Conservation (phyloP, 1,140 invertebrate genomes). For the Brachionus paranguensis region DNA sequence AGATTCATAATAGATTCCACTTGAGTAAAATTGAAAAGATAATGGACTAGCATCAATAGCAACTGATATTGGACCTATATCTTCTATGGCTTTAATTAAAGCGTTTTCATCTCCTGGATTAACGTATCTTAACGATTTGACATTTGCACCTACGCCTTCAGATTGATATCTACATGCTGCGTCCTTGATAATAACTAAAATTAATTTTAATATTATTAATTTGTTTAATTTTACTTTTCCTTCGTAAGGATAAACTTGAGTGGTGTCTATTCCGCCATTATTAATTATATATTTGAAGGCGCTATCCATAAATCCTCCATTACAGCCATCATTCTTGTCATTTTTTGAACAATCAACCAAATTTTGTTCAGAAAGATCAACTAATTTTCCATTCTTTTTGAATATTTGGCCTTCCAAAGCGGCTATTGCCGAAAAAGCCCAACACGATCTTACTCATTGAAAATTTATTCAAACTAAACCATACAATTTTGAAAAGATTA, state of each 20-base stretch:
- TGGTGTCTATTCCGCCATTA: slow-evolving; percentile 54
- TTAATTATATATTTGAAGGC: slow-evolving; percentile 54
- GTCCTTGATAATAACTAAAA: neutral
- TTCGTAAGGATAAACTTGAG: slow-evolving; percentile 48
- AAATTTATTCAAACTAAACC: neutral
- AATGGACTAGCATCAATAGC: slow-evolving; percentile 87
- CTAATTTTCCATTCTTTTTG: slow-evolving; percentile 71
- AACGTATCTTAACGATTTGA: slow-evolving; percentile 73
- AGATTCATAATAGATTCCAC: slow-evolving; percentile 44
- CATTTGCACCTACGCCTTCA: slow-evolving; percentile 68
- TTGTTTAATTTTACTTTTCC: neutral
- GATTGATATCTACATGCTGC: slow-evolving; percentile 8
- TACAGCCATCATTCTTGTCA: slow-evolving; percentile 43
- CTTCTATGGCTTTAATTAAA: slow-evolving; percentile 71
- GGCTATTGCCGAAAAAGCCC: slow-evolving; percentile 59
- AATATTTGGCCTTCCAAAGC: slow-evolving; percentile 90
- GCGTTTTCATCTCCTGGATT: slow-evolving; percentile 60
- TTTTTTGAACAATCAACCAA: slow-evolving; percentile 79
- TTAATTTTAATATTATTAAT: neutral
- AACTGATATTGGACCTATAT: slow-evolving; percentile 71
- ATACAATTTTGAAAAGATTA: neutral
- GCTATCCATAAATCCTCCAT: slow-evolving; percentile 50
- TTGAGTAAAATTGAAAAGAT: slow-evolving; percentile 42
- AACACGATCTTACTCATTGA: neutral
- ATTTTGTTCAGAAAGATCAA: slow-evolving; percentile 93